These are phyloP conservation scores for Rhincodon typus DNA, from an alignment of 2,797 vertebrate species.

Conservation along the genomic window DNA sequence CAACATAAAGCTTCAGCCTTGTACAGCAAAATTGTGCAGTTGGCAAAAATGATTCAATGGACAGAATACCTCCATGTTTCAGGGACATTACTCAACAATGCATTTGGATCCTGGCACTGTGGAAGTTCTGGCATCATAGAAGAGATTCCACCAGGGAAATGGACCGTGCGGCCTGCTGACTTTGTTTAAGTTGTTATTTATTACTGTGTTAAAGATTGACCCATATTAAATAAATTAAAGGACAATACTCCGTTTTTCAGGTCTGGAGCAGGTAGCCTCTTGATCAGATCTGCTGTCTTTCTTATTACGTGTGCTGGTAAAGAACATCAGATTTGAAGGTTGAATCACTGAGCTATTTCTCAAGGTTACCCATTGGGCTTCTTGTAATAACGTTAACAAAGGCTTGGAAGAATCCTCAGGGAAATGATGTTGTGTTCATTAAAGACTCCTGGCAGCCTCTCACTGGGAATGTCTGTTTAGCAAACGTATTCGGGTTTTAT, in stretches of 20 bases:
- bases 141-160: neutral
- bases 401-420: neutral
- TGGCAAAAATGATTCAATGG: neutral
- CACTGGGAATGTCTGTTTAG: neutral
- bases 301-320: neutral
- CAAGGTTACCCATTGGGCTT: neutral
- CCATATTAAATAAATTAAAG: neutral
- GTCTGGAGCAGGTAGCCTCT: neutral
- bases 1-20: neutral
- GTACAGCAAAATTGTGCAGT: neutral
- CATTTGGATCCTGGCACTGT: neutral
- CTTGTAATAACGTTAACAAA: neutral
- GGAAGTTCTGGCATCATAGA: neutral
- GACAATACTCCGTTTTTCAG: neutral
- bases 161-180: neutral
- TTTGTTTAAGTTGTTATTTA: neutral
- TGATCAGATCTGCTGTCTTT: too few species aligned
- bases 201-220: neutral
- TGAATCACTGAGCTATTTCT: neutral
- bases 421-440: neutral
- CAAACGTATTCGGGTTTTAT: neutral
- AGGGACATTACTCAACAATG: neutral
- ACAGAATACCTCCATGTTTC: neutral
- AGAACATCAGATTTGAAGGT: neutral
- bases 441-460: neutral